Base-by-base conservation (phyloP, 2,888 invertebrate genomes). In the Amblyjoppa proteus region DNA sequence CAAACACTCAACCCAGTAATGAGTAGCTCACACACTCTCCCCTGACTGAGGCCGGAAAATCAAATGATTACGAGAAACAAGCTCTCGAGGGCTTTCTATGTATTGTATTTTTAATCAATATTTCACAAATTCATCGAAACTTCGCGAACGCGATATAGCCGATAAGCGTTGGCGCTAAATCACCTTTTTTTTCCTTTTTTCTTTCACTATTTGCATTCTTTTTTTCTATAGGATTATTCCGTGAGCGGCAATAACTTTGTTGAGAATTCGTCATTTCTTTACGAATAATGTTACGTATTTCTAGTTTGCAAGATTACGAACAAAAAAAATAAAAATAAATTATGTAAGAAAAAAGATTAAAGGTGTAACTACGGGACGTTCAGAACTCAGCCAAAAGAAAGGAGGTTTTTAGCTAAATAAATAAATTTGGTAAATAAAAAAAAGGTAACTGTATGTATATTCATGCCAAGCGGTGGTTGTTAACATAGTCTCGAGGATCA, bases 11-110 rank as follows among this genome's bases (percentile, higher is more conserved):
- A 93, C 92, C 90, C 91, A 92, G 91, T 91, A 91, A 93, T 92
- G 90, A 92, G 92, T 92, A 85, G 87, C 87, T 88, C 88, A 86
- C 89, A 88, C 88, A 89, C 87, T 88, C 88, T 87, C 90, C 90
- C 92, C 92, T 94, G 94, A 94, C 95, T 95, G 95, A 94, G 92
- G 92, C 92, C 92, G 93, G 91, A 91, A 91, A 94, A 94, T 94
- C 95, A 89, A 90, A 92, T 89, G 88, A 89, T 89, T 83, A 86
- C 86, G 89, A 88, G 81, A 88, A 81, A 87, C 85, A 87, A 87
- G 77, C 56, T 75, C 61, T 53, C 70, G 56, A 51, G 83, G 81
- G 83, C 71, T 69, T 88, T 88, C 85, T 86, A 69, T 77, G 78
- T 81, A 94, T 91, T 94, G 92, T 90, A 83, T 81, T 88, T 75